phyloP scores from a whole-genome alignment of 2,797 vertebrate genomes.

The Gymnopithys bicolor region DNA sequence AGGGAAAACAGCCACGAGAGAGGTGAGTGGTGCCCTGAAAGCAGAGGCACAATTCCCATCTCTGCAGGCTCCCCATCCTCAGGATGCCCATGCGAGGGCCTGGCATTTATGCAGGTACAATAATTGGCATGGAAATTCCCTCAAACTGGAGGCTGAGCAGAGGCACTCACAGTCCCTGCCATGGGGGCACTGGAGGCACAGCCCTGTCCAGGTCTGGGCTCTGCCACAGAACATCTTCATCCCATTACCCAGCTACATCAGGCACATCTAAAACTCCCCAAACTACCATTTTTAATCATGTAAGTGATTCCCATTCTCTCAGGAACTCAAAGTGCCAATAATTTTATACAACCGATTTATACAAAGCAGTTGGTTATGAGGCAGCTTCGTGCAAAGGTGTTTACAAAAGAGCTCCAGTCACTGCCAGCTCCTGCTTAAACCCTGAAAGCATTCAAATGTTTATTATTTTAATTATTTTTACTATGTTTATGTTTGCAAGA shows the following conservation, averaged over 20 bases:
- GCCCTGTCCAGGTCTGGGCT: neutral
- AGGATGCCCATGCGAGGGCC: neutral
- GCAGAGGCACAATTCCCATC: neutral
- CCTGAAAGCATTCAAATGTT: neutral
- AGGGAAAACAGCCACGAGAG: neutral
- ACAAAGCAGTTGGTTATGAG: neutral
- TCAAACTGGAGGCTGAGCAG: neutral
- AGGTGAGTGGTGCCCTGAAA: neutral
- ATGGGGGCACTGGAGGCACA: no score
- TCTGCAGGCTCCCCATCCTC: neutral
- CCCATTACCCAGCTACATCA: neutral
- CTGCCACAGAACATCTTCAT: neutral
- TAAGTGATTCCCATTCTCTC: neutral
- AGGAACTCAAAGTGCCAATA: neutral
- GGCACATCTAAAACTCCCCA: neutral
- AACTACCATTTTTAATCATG: neutral
- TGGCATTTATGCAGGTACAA: neutral
- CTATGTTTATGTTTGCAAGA: neutral
- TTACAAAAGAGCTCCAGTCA: neutral
- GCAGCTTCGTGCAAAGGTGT: neutral
- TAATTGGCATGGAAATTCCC: neutral
- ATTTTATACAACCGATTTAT: neutral
- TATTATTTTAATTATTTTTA: neutral
- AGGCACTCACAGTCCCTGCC: fast-evolving
- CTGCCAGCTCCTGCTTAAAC: neutral